Evolutionary conservation across 1,140 invertebrate species (phyloP), one percentile per base, ranked within the genome.

Genomic region (Philotrypesis tridentata): DNA sequence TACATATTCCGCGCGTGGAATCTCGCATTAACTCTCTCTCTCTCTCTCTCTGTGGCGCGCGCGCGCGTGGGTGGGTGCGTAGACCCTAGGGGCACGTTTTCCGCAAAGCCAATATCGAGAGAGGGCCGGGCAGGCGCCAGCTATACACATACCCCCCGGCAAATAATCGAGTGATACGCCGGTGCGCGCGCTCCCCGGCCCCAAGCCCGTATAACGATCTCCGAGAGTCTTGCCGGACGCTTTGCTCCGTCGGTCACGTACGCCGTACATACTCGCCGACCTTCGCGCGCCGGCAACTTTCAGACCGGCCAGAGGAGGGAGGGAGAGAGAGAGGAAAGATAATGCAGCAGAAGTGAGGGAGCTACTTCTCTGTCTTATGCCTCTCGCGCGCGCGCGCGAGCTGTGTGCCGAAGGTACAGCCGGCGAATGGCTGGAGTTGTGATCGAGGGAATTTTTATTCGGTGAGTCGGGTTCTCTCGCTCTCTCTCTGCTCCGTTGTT

Each of bases 131-230:
- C 37, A 79, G 67, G 40, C 43, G 27, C 55, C 60, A 21, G 33
- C 48, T 33, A 79, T 40, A 55, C 63, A 73, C 67, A 79, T 43
- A 67, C 37, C 29, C 71, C 33, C 71, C 31, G 71, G 71, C 71
- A 80, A 80, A 80, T 80, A 80, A 80, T 80, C 79, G 79, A 80
- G 79, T 80, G 79, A 80, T 74, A 80, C 68, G 70, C 48, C 65
- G 25, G 68, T 40, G 40, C 65, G 67, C 9, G 25, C n/a, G 37
- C 33, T 27, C 21, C 5, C 63, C 14, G 23, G 17, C 78, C 21
- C n/a, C n/a, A n/a, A n/a, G n/a, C n/a, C n/a, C n/a, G n/a, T n/a
- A 67, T 74, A 80, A 80, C 70, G 79, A 80, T 74, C 61, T 37
- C n/a, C n/a, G n/a, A n/a, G 71, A 55, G 48, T 55, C 17, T 55